These are phyloP conservation scores for Sesia bembeciformis DNA, from an alignment of 2,888 invertebrate genomes.

Conservation along the genomic window DNA sequence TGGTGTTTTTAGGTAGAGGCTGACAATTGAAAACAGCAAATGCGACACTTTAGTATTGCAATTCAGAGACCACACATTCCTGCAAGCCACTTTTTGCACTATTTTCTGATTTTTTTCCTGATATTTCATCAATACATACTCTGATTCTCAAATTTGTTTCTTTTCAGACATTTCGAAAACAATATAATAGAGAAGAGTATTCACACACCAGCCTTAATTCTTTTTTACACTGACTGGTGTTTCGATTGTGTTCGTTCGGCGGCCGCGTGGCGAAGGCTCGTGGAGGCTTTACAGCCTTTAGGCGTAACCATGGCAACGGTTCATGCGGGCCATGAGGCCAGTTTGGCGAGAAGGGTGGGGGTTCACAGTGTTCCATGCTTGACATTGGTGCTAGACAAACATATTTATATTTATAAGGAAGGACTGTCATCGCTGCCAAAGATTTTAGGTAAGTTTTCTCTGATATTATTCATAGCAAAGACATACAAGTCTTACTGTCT, in stretches of 20 bases:
- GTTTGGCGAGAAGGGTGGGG: slow-evolving; percentile 84
- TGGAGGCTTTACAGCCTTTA: slow-evolving; percentile 88
- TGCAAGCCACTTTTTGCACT: no score
- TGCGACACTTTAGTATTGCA: no score
- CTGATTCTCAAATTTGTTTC: background rate
- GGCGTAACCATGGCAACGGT: slow-evolving; percentile 87
- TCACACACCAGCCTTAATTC: slow-evolving; percentile 86
- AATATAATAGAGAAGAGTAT: slow-evolving; percentile 88
- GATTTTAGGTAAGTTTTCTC: slow-evolving; percentile 78
- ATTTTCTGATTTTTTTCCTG: no score
- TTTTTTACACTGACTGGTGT: slow-evolving; percentile 97
- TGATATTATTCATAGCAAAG: no score
- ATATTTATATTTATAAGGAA: slow-evolving; percentile 88
- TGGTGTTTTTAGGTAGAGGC: no score
- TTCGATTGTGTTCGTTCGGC: slow-evolving; percentile 93
- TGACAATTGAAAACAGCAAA: no score
- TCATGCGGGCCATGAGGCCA: slow-evolving; percentile 88
- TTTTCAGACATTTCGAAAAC: slow-evolving; percentile 88
- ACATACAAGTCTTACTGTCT: no score
- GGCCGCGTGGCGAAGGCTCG: slow-evolving; percentile 87
- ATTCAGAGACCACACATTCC: no score
- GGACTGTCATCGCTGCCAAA: slow-evolving; percentile 85
- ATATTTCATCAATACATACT: no score
- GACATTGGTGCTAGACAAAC: slow-evolving; percentile 87
- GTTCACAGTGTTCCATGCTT: slow-evolving; percentile 88